Evolutionary conservation across 2,797 vertebrate genomes (phyloP).

Genomic region (Oophaga sylvatica): DNA sequence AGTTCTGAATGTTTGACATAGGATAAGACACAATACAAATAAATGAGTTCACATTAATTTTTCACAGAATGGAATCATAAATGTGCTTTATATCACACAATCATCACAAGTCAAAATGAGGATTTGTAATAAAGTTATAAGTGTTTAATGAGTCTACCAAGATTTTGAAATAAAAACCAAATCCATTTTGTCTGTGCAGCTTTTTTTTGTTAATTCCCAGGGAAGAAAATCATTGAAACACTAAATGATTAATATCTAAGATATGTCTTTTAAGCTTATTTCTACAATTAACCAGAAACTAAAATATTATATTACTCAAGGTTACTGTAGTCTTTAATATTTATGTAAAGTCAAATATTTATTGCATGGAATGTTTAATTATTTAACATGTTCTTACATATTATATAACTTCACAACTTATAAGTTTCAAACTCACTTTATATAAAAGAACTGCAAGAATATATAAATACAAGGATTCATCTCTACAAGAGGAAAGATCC

Average conservation of each 20-base stretch:
- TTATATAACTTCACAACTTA: slow-evolving; percentile 15
- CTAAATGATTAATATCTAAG: slow-evolving; percentile 39
- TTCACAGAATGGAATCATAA: not conserved
- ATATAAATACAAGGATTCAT: slow-evolving; percentile 6
- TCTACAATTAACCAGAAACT: slow-evolving; percentile 23
- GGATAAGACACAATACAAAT: not conserved
- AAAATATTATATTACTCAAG: slow-evolving; percentile 37
- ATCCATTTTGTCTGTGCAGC: not conserved
- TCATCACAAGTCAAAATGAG: not conserved
- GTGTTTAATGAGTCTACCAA: slow-evolving; percentile 12
- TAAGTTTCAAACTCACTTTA: slow-evolving; percentile 31
- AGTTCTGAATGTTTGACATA: not conserved
- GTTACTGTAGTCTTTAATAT: slow-evolving; percentile 48
- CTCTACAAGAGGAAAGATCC: not conserved
- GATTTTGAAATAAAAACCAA: not conserved
- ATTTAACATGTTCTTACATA: slow-evolving; percentile 52
- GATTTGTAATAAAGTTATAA: not conserved
- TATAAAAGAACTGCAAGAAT: not conserved
- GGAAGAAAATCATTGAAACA: slow-evolving; percentile 7
- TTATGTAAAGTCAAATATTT: slow-evolving; percentile 58
- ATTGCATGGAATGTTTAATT: slow-evolving; percentile 34
- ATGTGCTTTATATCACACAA: not conserved
- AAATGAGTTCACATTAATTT: not conserved
- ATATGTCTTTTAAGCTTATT: slow-evolving; percentile 35
- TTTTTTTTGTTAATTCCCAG: not conserved